phyloP scores from a whole-genome alignment of 2,113 vertebrate genomes.

The Acanthochromis polyacanthus region DNA sequence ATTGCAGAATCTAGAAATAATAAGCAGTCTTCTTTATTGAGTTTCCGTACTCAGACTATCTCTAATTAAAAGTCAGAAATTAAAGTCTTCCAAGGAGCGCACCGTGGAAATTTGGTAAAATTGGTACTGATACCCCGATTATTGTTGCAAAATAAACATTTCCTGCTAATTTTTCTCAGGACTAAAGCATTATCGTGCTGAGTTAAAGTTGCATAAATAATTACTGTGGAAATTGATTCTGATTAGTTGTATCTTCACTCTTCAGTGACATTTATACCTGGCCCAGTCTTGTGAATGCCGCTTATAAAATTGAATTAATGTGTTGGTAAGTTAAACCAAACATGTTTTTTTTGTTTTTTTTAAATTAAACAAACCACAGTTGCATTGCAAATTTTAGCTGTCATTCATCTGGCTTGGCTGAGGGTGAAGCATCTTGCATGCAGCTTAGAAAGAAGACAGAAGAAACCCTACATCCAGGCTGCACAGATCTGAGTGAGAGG shows the following conservation, averaged over 20 bases:
- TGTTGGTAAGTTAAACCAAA: constrained; percentile 2
- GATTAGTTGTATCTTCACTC: constrained; percentile 24
- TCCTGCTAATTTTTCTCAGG: constrained; percentile 35
- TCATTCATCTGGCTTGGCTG: constrained; percentile 26
- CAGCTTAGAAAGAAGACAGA: constrained; percentile 9
- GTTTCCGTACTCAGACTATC: neutral
- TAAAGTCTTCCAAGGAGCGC: neutral
- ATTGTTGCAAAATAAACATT: constrained; percentile 12
- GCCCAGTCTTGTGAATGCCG: neutral
- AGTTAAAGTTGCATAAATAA: constrained; percentile 20
- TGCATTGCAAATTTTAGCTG: constrained; percentile 14
- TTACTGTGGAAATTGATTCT: constrained; percentile 31
- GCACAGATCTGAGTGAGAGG: constrained; percentile 19
- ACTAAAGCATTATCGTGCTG: neutral
- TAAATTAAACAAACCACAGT: constrained; percentile 19
- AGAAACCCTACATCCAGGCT: constrained; percentile 13
- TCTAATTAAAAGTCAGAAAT: constrained; percentile 17
- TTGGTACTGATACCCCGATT: constrained; percentile 10
- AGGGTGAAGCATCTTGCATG: no score
- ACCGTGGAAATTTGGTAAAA: neutral
- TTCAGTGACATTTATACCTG: constrained; percentile 17
- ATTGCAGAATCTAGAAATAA: no score
- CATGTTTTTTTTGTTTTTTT: neutral
- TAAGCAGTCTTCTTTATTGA: neutral
- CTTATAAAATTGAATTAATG: constrained; percentile 1